Base-by-base conservation (phyloP, 2,888 invertebrate species). In the Aricia artaxerxes region DNA sequence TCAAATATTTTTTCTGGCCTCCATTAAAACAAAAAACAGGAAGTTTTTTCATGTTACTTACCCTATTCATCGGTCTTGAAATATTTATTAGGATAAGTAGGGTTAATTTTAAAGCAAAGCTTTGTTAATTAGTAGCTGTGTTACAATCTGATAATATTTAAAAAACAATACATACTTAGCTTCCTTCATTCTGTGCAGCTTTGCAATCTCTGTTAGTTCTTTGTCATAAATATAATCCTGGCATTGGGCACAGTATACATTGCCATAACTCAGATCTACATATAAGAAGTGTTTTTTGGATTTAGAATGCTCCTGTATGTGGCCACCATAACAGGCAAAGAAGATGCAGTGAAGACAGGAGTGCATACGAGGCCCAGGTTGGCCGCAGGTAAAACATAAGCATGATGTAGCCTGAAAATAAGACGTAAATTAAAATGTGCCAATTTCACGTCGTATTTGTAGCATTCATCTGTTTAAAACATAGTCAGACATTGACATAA, bases 171-270 rank as follows among this genome's bases (percentile, higher is more conserved):
- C 93, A 87, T 88, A 95, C 95, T 93, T 95, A 73, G 96, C 95
- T 87, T 96, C 95, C 81, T 95, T 93, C 80, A 95, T 87, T 82
- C 94, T 91, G 85, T 96, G 95, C 73, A 90, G 87, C 81, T 94
- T 89, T 53, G 95, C 94, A 84, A 96, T 95, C 80, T 95, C 95
- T 80, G 95, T 93, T 75, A 95, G 90, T 84, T 98, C 97, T 81
- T 95, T 92, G 88, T 98, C 98, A 91, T 99, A 99, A 78, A 99
- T 97, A 90, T 98, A 99, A 90, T 99, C 99, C 82, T 97, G 96
- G 90, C 99, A 99, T 86, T 96, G 96, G 87, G 97, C 96, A 91
- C 99, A 99, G 90, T 97, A 97, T 11, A 99, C 95, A 88, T 98
- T 97, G 73, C 99, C 99, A 91, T 97, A 98, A 79, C 96, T 96